These are phyloP conservation scores for Centropristis striata DNA, from an alignment of 2,113 vertebrate genomes.

Conservation along the genomic window DNA sequence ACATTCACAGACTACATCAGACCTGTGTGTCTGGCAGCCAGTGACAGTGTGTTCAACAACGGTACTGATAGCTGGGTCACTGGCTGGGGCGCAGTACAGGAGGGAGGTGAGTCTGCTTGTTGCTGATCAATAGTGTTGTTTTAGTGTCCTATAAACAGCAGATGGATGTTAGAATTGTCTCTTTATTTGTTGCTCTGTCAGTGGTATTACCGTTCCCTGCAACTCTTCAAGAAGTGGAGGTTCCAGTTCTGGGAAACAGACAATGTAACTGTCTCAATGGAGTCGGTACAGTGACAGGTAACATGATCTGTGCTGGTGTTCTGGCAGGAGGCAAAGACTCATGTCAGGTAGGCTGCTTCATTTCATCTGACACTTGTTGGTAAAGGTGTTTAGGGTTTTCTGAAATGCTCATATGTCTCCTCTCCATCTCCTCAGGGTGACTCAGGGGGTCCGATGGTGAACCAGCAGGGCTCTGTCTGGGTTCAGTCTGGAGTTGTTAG, in stretches of 20 bases:
- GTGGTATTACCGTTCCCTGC: too few relatives aligned
- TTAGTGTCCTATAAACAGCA: too few relatives aligned
- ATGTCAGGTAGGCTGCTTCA: constrained; percentile 60
- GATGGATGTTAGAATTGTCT: too few relatives aligned
- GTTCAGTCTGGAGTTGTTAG: too few relatives aligned
- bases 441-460: too few relatives aligned
- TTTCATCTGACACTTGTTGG: background rate
- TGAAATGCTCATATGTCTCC: too few relatives aligned
- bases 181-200: too few relatives aligned
- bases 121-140: too few relatives aligned
- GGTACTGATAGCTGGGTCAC: constrained; percentile 86
- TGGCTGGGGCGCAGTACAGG: constrained; percentile 85
- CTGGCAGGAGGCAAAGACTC: constrained; percentile 82
- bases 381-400: too few relatives aligned
- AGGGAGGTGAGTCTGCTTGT: constrained; percentile 85
- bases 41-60: constrained; percentile 77
- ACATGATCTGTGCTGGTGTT: constrained; percentile 87
- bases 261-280: constrained; percentile 70
- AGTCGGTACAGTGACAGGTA: constrained; percentile 70
- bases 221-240: constrained; percentile 75
- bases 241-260: constrained; percentile 71
- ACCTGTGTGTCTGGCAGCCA: constrained; percentile 86
- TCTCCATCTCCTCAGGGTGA: too few relatives aligned
- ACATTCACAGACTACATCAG: constrained; percentile 79
- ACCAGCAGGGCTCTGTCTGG: too few relatives aligned